These are phyloP conservation scores for Sialis fuliginosa DNA, from an alignment of 2,888 invertebrate species.

Conservation along the genomic window DNA sequence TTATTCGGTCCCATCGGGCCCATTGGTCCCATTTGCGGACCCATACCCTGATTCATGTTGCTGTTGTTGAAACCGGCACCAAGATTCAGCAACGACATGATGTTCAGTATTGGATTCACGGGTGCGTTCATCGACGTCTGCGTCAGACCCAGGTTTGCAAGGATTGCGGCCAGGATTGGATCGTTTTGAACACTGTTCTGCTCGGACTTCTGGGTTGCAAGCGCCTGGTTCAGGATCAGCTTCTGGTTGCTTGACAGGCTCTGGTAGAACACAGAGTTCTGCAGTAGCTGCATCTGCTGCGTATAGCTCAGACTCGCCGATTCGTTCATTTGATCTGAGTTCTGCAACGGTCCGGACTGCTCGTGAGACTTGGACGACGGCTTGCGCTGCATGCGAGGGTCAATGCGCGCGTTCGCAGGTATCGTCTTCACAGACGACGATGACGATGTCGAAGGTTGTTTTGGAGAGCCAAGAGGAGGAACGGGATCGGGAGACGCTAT, in stretches of 20 bases:
- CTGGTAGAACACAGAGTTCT: conserved; percentile 51
- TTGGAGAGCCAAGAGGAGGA: conserved; percentile 28
- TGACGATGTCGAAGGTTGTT: conserved; percentile 17
- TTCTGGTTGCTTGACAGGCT: conserved; percentile 54
- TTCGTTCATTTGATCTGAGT: conserved; percentile 18
- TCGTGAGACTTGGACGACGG: background rate
- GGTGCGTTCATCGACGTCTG: background rate
- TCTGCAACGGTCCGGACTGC: background rate
- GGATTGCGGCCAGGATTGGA: conserved; percentile 36
- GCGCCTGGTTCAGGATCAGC: conserved; percentile 49
- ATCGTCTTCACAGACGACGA: conserved; percentile 14
- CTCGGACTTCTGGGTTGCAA: conserved; percentile 41
- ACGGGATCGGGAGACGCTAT: conserved; percentile 25
- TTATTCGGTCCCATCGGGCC: conserved; percentile 15
- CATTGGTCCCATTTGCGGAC: conserved; percentile 26
- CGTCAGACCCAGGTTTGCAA: conserved; percentile 36
- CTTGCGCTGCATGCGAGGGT: conserved; percentile 5
- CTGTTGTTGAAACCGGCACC: background rate
- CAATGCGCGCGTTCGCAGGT: background rate
- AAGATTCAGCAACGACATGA: conserved; percentile 1
- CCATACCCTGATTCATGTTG: background rate
- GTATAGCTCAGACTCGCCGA: conserved; percentile 29
- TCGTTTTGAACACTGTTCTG: conserved; percentile 43
- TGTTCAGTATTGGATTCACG: conserved; percentile 4
- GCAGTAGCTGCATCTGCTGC: conserved; percentile 43